phyloP scores from a whole-genome alignment of 2,888 invertebrate species.

The Melangyna quadrimaculata region DNA sequence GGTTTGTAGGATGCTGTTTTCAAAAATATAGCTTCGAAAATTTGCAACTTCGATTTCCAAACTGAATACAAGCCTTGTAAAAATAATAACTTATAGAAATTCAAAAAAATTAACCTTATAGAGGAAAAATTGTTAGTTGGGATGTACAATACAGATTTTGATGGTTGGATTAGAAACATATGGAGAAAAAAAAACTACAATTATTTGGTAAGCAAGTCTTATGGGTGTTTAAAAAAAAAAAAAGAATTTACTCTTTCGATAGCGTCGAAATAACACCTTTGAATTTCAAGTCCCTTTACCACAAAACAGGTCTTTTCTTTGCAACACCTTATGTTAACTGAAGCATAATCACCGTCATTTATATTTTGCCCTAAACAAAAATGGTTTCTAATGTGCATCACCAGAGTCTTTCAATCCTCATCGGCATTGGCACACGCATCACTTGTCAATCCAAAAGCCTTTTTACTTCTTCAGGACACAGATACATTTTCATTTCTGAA shows the following conservation, averaged over 20 bases:
- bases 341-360: conserved; percentile 4
- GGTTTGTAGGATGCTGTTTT: no score
- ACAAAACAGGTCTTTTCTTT: background rate
- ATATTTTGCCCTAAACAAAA: background rate
- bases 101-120: no score
- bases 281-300: background rate
- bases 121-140: no score
- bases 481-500: conserved; percentile 55
- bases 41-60: no score
- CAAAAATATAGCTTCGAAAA: no score
- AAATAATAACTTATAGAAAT: no score
- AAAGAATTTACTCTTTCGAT: background rate
- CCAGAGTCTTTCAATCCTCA: background rate
- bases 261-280: background rate
- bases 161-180: no score
- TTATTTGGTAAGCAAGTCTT: no score
- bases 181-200: no score
- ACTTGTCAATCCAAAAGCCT: conserved; percentile 35
- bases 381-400: background rate
- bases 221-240: no score
- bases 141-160: no score
- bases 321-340: conserved; percentile 15
- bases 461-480: conserved; percentile 14
- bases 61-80: no score
- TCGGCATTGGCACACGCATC: conserved; percentile 32